Base-by-base conservation (phyloP, 92 coral and sea anemone species). In the Epizoanthus scotinus region DNA sequence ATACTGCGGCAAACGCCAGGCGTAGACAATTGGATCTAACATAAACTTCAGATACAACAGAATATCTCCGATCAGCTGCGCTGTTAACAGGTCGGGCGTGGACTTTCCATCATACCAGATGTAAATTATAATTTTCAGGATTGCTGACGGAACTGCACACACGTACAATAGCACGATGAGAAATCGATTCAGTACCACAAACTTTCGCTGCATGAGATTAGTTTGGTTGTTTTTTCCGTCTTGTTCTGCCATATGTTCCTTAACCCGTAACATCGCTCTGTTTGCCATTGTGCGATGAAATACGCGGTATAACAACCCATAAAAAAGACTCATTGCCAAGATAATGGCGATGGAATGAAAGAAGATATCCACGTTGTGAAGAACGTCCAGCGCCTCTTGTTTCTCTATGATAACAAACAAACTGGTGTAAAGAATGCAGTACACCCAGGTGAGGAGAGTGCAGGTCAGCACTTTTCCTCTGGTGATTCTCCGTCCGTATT, bases 231-330 rank as follows among this genome's bases (percentile, higher is more conserved):
- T 17, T 9, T 38, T 64, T 0, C 47, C 44, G 15, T 18, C n/a
- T 10, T 62, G 58, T 47, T 36, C 42, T 3, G 28, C 24, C 26
- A 3, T 62, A 1, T 22, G 7, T 50, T 67, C 84, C 44, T 31
- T 79, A n/a, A n/a, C n/a, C 44, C 79, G 63, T 40, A 85, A 71
- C 22, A 25, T 56, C 20, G 38, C 29, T 3, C 68, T 54, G 21
- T 55, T 63, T 0, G 67, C 70, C 87, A 84, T 84, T 65, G 66
- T 77, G 31, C 69, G 78, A 20, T 67, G 78, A 52, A 84, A 77
- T 12, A 61, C 83, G 9, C 21, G 40, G 34, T 54, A 67, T 67
- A 84, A 26, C 14, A 84, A 74, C 18, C 25, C 58, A 19, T 77
- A 84, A 58, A 77, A 3, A 15, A 56, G 13, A 13, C 49, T 78